These are phyloP conservation scores for Boulengeromyrus knoepffleri DNA, from an alignment of 2,113 vertebrate species.

Conservation along the genomic window DNA sequence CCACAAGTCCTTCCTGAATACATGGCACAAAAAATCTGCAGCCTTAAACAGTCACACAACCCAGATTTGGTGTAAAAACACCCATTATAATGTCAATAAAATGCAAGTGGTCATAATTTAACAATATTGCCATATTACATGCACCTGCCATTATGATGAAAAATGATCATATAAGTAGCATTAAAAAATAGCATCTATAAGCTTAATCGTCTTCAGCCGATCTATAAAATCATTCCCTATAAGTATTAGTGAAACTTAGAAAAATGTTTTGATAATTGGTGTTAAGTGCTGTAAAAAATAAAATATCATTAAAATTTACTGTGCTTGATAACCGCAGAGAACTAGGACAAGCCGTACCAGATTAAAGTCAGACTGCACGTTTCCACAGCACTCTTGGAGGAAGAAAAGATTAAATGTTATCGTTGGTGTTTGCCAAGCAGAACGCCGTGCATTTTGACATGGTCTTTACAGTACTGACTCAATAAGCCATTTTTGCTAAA, in stretches of 20 bases:
- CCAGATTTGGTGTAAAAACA: not conserved
- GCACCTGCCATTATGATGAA: not conserved
- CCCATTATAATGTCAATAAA: not conserved
- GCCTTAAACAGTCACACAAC: not conserved
- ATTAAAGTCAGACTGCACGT: conserved; percentile 27
- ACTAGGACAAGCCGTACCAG: conserved; percentile 28
- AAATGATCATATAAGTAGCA: not conserved
- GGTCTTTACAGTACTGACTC: not conserved
- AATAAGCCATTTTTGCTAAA: conserved; percentile 18
- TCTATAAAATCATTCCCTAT: conserved; percentile 4
- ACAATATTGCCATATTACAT: not conserved
- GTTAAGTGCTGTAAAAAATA: conserved; percentile 26
- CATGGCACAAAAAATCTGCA: not conserved
- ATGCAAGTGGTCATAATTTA: not conserved
- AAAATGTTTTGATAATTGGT: conserved; percentile 1
- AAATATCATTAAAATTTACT: conserved; percentile 27
- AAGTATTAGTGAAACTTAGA: not conserved
- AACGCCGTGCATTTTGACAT: not conserved
- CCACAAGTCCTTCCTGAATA: conserved; percentile 60
- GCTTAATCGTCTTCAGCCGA: not conserved
- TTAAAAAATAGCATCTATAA: not conserved
- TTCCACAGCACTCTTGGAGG: conserved; percentile 8
- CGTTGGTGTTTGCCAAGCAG: conserved; percentile 9
- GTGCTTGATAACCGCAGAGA: conserved; percentile 31
- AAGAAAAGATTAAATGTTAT: conserved; percentile 25